phyloP scores from a whole-genome alignment of 2,113 vertebrate genomes.

The Tichodroma muraria region DNA sequence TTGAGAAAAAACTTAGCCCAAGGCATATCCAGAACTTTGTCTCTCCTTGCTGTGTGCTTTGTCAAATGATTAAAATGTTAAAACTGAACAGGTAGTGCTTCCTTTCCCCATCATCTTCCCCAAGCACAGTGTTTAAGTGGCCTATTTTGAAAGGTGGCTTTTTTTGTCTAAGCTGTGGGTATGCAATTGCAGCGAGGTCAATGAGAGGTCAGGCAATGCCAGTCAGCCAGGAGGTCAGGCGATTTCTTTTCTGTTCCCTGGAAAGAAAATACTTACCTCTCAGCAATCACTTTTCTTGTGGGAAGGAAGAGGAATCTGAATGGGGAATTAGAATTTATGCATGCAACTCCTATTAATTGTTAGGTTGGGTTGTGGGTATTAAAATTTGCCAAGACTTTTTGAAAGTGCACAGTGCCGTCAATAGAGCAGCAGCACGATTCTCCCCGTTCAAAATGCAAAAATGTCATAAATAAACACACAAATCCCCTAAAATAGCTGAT shows the following conservation, averaged over 20 bases:
- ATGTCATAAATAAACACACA: neutral
- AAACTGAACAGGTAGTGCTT: neutral
- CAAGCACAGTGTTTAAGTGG: neutral
- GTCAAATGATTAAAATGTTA: neutral
- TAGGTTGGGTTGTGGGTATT: neutral
- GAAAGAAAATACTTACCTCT: slow-evolving; percentile 6
- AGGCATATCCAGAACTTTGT: neutral
- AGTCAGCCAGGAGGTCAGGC: neutral
- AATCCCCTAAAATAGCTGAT: slow-evolving; percentile 7
- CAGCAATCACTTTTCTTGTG: slow-evolving; percentile 9
- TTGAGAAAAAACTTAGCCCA: neutral
- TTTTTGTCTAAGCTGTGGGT: slow-evolving; percentile 17
- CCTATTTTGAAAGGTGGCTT: slow-evolving; percentile 8
- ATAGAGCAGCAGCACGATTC: neutral
- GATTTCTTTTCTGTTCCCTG: neutral
- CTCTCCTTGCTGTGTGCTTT: neutral
- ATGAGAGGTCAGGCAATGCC: slow-evolving; percentile 17
- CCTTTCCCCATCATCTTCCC: neutral
- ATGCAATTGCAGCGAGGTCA: neutral
- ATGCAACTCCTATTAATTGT: slow-evolving; percentile 18
- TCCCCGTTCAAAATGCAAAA: neutral
- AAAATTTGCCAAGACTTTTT: neutral
- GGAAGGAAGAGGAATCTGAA: neutral
- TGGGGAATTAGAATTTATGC: neutral
- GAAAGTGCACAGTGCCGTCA: neutral